These are phyloP conservation scores for Tanypteryx hageni DNA, from an alignment of 2,888 invertebrate species.

Conservation along the genomic window DNA sequence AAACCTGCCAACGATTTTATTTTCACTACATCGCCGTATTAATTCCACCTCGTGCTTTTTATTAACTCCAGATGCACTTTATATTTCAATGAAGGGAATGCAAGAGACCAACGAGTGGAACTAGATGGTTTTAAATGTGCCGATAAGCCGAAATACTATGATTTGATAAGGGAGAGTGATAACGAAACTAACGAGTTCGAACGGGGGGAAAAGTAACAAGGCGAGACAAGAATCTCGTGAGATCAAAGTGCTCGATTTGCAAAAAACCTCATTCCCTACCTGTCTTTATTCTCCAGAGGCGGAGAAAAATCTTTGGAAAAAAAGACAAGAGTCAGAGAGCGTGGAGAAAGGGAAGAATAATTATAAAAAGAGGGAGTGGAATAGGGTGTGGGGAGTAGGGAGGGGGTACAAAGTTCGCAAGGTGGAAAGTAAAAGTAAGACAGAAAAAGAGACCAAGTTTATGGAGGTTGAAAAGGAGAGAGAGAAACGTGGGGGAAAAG, in stretches of 20 bases:
- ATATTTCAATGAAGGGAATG: neutral
- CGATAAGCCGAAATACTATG: neutral
- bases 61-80: neutral
- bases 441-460: neutral
- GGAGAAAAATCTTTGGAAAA: neutral
- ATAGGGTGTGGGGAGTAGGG: no score
- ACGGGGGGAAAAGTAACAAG: slow-evolving; percentile 31
- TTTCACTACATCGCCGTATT: neutral
- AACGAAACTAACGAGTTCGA: neutral
- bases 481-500: neutral
- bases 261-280: neutral
- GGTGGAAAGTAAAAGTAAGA: no score
- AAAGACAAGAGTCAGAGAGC: neutral
- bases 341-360: neutral
- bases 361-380: neutral
- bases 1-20: neutral
- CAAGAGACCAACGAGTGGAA: neutral
- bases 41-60: neutral
- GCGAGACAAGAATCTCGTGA: slow-evolving; percentile 6
- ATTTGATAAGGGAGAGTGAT: neutral
- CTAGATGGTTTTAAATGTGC: slow-evolving; percentile 4
- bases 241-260: neutral
- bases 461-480: neutral
- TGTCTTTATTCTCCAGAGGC: neutral
- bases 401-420: no score